A percentile compares a stretch with the other conserved stretches of the same genome.
phyloP scores from a whole-genome alignment of 2,113 vertebrate genomes.

The Tupaia tana region DNA sequence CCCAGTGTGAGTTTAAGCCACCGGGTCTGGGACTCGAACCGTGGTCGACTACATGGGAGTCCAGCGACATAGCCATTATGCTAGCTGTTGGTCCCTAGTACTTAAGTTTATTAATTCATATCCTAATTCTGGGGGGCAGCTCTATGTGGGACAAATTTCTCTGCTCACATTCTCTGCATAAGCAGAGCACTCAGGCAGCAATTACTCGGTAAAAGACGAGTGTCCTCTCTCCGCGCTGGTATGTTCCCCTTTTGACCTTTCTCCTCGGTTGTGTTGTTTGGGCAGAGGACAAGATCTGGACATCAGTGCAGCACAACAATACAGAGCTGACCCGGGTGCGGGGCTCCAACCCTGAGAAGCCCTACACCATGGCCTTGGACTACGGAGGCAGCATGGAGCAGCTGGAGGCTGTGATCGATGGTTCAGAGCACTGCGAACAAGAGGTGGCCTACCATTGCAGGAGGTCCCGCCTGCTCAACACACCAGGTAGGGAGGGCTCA shows the following conservation, averaged over 20 bases:
- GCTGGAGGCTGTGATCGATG: conserved; percentile 90
- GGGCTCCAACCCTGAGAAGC: conserved; percentile 85
- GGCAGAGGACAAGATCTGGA: conserved; percentile 96
- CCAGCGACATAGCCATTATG: no score
- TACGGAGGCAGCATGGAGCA: conserved; percentile 92
- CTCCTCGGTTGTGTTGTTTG: conserved; percentile 53
- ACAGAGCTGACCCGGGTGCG: conserved; percentile 89
- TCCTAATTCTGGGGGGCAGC: background rate
- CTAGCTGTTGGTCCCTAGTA: background rate
- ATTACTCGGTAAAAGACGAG: background rate
- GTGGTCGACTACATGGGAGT: no score
- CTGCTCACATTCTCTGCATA: background rate
- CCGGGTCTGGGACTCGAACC: no score
- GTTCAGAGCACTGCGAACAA: conserved; percentile 95
- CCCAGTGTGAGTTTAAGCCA: no score
- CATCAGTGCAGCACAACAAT: conserved; percentile 92
- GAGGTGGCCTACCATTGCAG: conserved; percentile 94
- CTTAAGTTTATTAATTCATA: background rate
- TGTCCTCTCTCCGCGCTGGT: fast-evolving
- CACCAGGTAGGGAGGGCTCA: conserved; percentile 90
- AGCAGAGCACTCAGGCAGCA: no score
- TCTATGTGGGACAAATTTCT: background rate
- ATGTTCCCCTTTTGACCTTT: background rate
- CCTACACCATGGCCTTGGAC: conserved; percentile 90
- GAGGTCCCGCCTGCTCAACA: conserved; percentile 94